Conservation (phyloP, 2,888 invertebrate species). For the Idaea dimidiata region DNA sequence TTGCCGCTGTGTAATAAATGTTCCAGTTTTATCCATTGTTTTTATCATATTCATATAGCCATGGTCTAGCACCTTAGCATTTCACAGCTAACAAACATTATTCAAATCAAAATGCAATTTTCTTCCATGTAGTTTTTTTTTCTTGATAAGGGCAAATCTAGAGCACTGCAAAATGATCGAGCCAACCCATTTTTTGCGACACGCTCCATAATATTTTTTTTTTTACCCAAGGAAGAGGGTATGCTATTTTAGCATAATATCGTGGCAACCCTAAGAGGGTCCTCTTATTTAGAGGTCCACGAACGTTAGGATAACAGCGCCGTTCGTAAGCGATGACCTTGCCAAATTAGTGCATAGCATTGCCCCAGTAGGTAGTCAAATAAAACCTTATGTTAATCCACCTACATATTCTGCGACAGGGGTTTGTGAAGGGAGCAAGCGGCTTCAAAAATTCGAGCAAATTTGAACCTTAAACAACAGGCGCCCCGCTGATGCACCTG, state of each 20-base stretch:
- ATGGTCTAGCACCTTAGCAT: not conserved
- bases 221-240: too few species aligned
- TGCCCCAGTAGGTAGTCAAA: not conserved
- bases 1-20: not conserved
- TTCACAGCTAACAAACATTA: not conserved
- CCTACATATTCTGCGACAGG: not conserved
- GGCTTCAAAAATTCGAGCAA: not conserved
- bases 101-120: too few species aligned
- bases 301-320: conserved; percentile 2
- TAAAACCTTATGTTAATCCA: not conserved
- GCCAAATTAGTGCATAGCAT: conserved; percentile 14
- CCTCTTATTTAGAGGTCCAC: not conserved
- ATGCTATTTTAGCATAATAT: not conserved
- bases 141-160: too few species aligned
- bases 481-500: not conserved
- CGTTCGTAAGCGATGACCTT: conserved; percentile 20
- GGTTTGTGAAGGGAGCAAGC: not conserved
- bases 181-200: too few species aligned
- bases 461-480: not conserved
- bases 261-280: not conserved
- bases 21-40: not conserved
- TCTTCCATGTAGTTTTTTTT: too few species aligned
- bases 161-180: too few species aligned
- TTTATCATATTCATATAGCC: not conserved
- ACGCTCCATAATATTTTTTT: too few species aligned